Percentiles rank a stretch among this genome's conserved stretches.
phyloP scores from a whole-genome alignment of 2,888 invertebrate genomes.

The Drosophila vallismaia region DNA sequence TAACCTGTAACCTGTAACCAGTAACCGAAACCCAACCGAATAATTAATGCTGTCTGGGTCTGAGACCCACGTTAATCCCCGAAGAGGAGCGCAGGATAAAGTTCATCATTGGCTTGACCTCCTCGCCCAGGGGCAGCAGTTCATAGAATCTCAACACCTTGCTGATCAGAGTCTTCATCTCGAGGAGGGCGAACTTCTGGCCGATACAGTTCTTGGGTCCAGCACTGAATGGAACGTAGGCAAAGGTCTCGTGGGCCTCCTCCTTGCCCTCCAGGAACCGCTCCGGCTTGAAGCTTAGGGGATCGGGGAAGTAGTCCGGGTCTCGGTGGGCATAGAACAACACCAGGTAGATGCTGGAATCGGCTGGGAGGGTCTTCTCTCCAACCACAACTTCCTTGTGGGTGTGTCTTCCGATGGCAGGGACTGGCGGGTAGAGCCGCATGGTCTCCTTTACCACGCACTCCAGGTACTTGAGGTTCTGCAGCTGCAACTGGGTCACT shows the following conservation, averaged over 20 bases:
- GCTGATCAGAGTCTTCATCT: slow-evolving; percentile 75
- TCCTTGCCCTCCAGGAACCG: slow-evolving; percentile 84
- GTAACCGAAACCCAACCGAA: background rate
- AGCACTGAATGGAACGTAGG: slow-evolving; percentile 79
- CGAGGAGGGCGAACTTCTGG: slow-evolving; percentile 80
- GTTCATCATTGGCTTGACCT: slow-evolving; percentile 63
- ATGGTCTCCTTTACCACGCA: slow-evolving; percentile 88
- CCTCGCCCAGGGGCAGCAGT: slow-evolving; percentile 65
- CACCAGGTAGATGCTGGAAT: slow-evolving; percentile 68
- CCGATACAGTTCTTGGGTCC: slow-evolving; percentile 81
- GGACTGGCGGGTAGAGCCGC: slow-evolving; percentile 87
- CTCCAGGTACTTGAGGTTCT: slow-evolving; percentile 84
- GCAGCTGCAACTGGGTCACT: slow-evolving; percentile 54
- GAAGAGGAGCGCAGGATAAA: slow-evolving; percentile 69
- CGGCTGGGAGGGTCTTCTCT: slow-evolving; percentile 63
- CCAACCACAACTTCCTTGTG: slow-evolving; percentile 85
- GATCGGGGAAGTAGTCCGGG: slow-evolving; percentile 67
- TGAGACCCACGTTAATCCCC: slow-evolving; percentile 69
- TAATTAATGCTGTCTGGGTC: slow-evolving; percentile 42
- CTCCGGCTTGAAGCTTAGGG: slow-evolving; percentile 72
- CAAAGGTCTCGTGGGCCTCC: slow-evolving; percentile 56
- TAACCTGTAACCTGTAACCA: background rate
- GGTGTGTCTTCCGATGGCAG: slow-evolving; percentile 86
- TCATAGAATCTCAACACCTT: slow-evolving; percentile 74
- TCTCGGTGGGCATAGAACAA: slow-evolving; percentile 66